These are phyloP conservation scores for Sturnira hondurensis DNA, from an alignment of 2,113 vertebrate genomes.

Conservation along the genomic window DNA sequence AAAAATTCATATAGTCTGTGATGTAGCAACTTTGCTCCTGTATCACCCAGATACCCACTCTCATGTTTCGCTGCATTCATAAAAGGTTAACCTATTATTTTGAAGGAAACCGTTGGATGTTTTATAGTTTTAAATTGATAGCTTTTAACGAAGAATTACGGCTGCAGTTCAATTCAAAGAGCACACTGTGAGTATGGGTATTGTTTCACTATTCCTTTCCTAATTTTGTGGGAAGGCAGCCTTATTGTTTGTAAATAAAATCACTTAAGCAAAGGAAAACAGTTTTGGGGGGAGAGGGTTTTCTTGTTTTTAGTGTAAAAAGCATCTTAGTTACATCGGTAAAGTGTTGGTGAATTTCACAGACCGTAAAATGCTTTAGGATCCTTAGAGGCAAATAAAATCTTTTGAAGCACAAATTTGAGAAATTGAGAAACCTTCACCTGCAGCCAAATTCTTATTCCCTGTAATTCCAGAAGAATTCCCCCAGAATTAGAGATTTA, in stretches of 20 bases:
- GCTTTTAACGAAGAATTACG: not conserved
- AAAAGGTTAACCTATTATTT: not conserved
- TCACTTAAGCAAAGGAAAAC: not conserved
- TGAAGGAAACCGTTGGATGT: not conserved
- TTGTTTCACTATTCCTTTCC: not conserved
- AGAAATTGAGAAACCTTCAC: not conserved
- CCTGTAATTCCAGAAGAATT: constrained; percentile 35
- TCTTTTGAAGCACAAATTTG: constrained; percentile 48
- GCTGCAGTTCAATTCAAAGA: not conserved
- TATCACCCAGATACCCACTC: not conserved
- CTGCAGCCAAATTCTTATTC: constrained; percentile 34
- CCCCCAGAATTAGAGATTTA: constrained; percentile 48
- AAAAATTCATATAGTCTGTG: not conserved
- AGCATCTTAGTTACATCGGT: not conserved
- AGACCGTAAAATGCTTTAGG: constrained; percentile 22
- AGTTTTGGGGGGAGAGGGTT: not conserved
- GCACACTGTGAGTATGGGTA: not conserved
- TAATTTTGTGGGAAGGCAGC: not conserved
- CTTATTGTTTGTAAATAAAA: not conserved
- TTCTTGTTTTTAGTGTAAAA: not conserved
- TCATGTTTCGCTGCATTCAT: not conserved
- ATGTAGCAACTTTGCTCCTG: not conserved
- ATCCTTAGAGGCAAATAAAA: constrained; percentile 46
- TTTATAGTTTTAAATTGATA: not conserved
- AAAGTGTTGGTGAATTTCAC: constrained; percentile 28